Percentiles rank a stretch among this genome's conserved stretches.
These are phyloP conservation scores for Dendropsophus ebraccatus DNA, from an alignment of 2,113 vertebrate species.

Conservation along the genomic window DNA sequence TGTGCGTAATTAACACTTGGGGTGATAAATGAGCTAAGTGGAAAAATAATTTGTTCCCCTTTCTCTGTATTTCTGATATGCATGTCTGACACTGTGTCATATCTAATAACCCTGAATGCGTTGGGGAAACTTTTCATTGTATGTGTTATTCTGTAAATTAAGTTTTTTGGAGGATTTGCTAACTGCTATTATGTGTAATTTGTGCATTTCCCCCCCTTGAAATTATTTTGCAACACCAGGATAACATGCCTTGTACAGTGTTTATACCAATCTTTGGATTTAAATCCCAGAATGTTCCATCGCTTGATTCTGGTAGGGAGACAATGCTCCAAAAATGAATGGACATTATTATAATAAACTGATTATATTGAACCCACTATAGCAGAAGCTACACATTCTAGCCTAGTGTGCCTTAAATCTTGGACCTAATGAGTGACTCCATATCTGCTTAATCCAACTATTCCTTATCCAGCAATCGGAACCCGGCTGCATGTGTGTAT, in stretches of 20 bases:
- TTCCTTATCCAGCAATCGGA: too few relatives aligned
- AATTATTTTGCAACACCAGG: not conserved
- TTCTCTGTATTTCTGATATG: not conserved
- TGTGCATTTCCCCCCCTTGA: not conserved
- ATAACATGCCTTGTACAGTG: not conserved
- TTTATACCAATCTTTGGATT: not conserved
- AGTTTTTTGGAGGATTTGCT: not conserved
- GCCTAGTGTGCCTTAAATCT: too few relatives aligned
- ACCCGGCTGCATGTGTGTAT: too few relatives aligned
- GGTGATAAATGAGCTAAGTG: slow-evolving; percentile 5
- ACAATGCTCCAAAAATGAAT: not conserved
- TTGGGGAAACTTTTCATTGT: not conserved
- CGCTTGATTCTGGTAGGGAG: not conserved
- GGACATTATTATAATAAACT: too few relatives aligned
- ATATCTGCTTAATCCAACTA: too few relatives aligned
- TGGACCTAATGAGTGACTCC: too few relatives aligned
- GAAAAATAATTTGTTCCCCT: not conserved
- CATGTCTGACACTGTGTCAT: not conserved
- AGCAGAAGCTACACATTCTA: too few relatives aligned
- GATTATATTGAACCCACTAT: too few relatives aligned
- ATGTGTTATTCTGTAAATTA: not conserved
- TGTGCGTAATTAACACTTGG: slow-evolving; percentile 16
- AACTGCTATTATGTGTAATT: not conserved
- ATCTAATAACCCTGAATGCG: not conserved
- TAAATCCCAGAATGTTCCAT: too few relatives aligned